These are phyloP conservation scores for Dunckerocampus dactyliophorus DNA, from an alignment of 2,113 vertebrate species.

Conservation along the genomic window DNA sequence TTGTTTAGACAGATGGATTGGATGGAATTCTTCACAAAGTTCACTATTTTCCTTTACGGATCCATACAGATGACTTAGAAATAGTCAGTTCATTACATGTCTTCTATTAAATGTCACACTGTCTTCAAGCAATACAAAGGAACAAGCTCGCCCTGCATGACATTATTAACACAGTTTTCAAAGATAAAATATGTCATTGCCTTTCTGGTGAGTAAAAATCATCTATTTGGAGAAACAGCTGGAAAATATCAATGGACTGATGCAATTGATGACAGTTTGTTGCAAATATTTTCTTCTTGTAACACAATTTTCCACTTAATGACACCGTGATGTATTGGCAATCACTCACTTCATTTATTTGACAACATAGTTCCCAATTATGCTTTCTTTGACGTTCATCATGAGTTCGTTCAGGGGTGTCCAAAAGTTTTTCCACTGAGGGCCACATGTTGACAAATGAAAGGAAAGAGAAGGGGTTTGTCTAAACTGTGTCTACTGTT, in stretches of 20 bases:
- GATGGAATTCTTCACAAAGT: constrained; percentile 70
- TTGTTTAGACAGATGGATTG: constrained; percentile 80
- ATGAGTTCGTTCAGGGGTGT: too few relatives aligned
- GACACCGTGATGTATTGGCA: background rate
- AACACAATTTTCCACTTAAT: too few relatives aligned
- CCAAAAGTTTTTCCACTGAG: too few relatives aligned
- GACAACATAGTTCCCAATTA: too few relatives aligned
- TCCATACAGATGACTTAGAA: constrained; percentile 64
- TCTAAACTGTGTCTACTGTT: too few relatives aligned
- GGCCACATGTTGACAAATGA: too few relatives aligned
- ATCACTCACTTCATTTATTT: too few relatives aligned
- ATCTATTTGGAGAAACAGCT: constrained; percentile 19
- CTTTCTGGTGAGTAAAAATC: background rate
- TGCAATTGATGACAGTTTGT: too few relatives aligned
- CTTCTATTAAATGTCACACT: constrained; percentile 63
- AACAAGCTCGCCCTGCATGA: constrained; percentile 37
- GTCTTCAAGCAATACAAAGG: constrained; percentile 51
- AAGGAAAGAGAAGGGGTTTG: too few relatives aligned
- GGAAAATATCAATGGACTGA: background rate
- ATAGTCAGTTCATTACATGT: constrained; percentile 62
- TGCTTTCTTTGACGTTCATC: too few relatives aligned
- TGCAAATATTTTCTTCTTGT: too few relatives aligned
- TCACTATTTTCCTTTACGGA: constrained; percentile 70
- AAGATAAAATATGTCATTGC: constrained; percentile 37
- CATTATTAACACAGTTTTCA: constrained; percentile 57